Percentiles rank a stretch among this genome's conserved stretches.
phyloP scores from a whole-genome alignment of 1,140 invertebrate species.

The Papilio polyxenes region DNA sequence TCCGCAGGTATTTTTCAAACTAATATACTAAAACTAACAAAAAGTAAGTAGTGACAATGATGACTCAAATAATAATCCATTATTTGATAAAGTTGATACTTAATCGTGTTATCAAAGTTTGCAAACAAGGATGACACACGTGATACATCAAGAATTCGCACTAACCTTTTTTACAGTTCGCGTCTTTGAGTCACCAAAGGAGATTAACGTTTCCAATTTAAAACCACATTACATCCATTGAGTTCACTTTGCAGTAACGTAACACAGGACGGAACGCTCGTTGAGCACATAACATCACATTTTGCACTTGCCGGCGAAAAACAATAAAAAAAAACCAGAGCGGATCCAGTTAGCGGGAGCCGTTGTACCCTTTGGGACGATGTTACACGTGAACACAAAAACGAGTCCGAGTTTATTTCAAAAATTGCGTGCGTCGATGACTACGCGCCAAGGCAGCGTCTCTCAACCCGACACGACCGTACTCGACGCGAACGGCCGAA shows the following conservation, averaged over 20 bases:
- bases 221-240: slow-evolving; percentile 68
- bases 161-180: slow-evolving; percentile 27
- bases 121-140: slow-evolving; percentile 28
- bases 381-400: slow-evolving; percentile 57
- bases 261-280: slow-evolving; percentile 68
- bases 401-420: slow-evolving; percentile 59
- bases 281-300: slow-evolving; percentile 76
- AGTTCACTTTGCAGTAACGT: slow-evolving; percentile 70
- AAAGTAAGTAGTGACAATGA: neutral
- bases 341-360: slow-evolving; percentile 61
- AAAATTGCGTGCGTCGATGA: slow-evolving; percentile 61
- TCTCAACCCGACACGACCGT: slow-evolving; percentile 48
- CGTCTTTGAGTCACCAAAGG: slow-evolving; percentile 49
- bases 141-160: slow-evolving; percentile 24
- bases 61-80: neutral
- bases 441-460: slow-evolving; percentile 52
- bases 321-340: slow-evolving; percentile 60
- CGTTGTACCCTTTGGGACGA: slow-evolving; percentile 50
- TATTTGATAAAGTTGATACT: slow-evolving; percentile 11
- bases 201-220: slow-evolving; percentile 64
- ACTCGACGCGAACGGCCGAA: slow-evolving; percentile 57
- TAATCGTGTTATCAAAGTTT: slow-evolving; percentile 36
- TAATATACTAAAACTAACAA: neutral
- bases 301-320: slow-evolving; percentile 68
- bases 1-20: neutral